phyloP scores from a whole-genome alignment of 2,113 vertebrate species.

The Myrmecobius fasciatus region DNA sequence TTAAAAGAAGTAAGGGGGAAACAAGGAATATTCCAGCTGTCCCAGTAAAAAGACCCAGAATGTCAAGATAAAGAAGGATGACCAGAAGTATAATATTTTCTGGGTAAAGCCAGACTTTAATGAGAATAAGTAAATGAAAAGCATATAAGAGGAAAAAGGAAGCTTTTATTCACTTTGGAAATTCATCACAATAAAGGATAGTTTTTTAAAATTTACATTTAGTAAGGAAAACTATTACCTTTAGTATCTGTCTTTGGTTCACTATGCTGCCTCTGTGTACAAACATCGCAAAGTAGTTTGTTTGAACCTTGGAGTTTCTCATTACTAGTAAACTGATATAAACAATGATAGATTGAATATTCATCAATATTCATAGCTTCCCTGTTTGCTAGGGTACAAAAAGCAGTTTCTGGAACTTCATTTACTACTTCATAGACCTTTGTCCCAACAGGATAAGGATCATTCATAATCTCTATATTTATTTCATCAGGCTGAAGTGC shows the following conservation, averaged over 20 bases:
- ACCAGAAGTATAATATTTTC: neutral
- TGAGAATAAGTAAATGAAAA: neutral
- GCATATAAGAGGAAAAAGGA: no score
- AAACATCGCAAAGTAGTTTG: slow-evolving; percentile 93
- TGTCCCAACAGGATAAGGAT: slow-evolving; percentile 67
- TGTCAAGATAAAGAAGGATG: neutral
- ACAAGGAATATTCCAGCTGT: neutral
- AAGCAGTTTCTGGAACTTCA: slow-evolving; percentile 91
- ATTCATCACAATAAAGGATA: neutral
- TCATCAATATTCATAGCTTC: slow-evolving; percentile 85
- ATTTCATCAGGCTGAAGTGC: slow-evolving; percentile 77
- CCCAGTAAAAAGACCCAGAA: neutral
- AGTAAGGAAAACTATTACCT: slow-evolving; percentile 76
- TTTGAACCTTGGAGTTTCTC: slow-evolving; percentile 93
- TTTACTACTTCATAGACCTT: slow-evolving; percentile 86
- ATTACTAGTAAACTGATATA: slow-evolving; percentile 94
- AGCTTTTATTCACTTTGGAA: neutral
- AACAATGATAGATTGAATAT: slow-evolving; percentile 90
- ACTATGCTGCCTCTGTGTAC: slow-evolving; percentile 85
- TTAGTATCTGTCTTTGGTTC: slow-evolving; percentile 81
- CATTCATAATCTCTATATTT: slow-evolving; percentile 70
- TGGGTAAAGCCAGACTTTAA: neutral
- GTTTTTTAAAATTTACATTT: neutral
- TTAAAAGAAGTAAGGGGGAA: neutral
- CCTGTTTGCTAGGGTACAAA: slow-evolving; percentile 89